Base-by-base conservation (phyloP, 2,797 vertebrate species). In the Silurus aristotelis region DNA sequence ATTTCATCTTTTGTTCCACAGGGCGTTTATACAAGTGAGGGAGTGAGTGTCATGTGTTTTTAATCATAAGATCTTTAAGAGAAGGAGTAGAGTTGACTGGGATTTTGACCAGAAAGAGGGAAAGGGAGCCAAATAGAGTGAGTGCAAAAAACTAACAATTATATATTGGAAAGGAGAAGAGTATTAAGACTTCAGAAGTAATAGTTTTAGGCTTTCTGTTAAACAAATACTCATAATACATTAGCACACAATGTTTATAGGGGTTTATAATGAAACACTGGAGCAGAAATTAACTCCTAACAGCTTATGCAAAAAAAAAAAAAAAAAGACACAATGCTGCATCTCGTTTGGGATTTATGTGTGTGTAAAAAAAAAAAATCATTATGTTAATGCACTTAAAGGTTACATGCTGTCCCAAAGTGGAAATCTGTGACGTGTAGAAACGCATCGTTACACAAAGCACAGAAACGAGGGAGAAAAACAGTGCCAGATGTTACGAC, bases 1-100 rank as follows among this genome's bases (percentile, higher is more conserved):
- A 75, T 56, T 67, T 56, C 56, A 78, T 61, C 56, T 22, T 78
- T 78, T 14, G 76, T 60, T 78, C 76, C 76, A 78, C 31, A 78
- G 10, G 12, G 55, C 5, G 1, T 58, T 55, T 78, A 19, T 43
- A 7, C 46, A 43, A 64, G 3, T 48, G 43, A 46, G 20, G 13
- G 60, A 48, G 20, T 48, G 22, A 64, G 43, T 48, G 78, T 80
- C 78, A 64, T 80, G 20, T 80, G 78, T 58, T 80, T 80, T 48
- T 64, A n/a, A 80, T 80, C 60, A 80, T 80, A 17, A 48, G 25
- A 80, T 25, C 22, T 25, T 66, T 48, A 80, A 48, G 61, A 4
- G 22, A 64, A 80, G 64, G 78, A 80, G 48, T 64, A 17, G 78
- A 80, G 13, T 48, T n/a, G 22, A 79, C 58, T 0, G 77, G 58